Conservation (phyloP, 92 coral and sea anemone genomes). For the Phymanthus crucifer region DNA sequence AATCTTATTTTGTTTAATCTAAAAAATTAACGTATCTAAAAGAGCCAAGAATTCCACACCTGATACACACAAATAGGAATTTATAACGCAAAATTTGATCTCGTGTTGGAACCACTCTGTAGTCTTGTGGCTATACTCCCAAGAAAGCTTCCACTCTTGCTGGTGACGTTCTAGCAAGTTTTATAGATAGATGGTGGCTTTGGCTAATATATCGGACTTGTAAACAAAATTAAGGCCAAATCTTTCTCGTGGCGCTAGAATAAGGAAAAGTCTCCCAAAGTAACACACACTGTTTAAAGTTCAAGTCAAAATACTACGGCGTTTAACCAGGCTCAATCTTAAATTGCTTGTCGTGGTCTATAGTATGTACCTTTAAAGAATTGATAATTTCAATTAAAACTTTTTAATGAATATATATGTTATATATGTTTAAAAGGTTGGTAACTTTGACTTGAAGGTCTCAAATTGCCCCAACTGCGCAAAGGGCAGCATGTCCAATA, state of each 20-base stretch:
- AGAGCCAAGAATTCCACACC: slow-evolving; percentile 18
- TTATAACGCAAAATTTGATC: slow-evolving; percentile 16
- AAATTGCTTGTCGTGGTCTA: background rate
- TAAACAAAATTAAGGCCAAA: slow-evolving; percentile 2
- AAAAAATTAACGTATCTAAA: slow-evolving; percentile 7
- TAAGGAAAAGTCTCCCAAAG: background rate
- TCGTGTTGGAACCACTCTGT: slow-evolving; percentile 6
- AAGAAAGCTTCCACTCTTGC: background rate
- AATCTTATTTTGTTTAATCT: slow-evolving; percentile 12
- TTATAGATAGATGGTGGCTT: slow-evolving; percentile 17
- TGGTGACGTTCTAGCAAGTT: slow-evolving; percentile 18
- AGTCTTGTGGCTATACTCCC: slow-evolving; percentile 30
- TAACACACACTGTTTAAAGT: too few relatives aligned
- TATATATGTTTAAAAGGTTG: background rate
- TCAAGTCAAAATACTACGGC: background rate
- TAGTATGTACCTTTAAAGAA: slow-evolving; percentile 1
- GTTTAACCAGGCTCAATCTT: background rate
- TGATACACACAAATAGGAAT: slow-evolving; percentile 13
- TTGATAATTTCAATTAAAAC: slow-evolving; percentile 26
- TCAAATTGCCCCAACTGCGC: slow-evolving; percentile 5
- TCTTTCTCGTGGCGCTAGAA: background rate
- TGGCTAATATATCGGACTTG: slow-evolving; percentile 29
- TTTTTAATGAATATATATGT: too few relatives aligned
- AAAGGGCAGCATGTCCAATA: background rate
- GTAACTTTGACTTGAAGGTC: slow-evolving; percentile 2